phyloP scores from a whole-genome alignment of 2,113 vertebrate species.

The Lagopus leucura region DNA sequence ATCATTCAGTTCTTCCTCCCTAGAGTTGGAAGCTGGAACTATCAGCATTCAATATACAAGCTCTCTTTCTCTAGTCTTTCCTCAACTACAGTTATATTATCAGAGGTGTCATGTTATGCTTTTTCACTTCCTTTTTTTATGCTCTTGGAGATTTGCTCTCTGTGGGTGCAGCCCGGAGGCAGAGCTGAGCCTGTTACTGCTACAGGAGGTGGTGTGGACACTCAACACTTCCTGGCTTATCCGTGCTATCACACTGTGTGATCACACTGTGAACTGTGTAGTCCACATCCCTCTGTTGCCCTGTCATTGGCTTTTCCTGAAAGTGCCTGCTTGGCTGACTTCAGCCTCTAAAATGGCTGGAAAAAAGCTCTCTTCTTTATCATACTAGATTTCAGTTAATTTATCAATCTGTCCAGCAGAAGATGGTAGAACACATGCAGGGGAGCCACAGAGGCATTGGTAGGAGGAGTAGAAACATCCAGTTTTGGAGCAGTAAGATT shows the following conservation, averaged over 20 bases:
- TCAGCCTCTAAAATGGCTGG: neutral
- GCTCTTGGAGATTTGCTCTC: neutral
- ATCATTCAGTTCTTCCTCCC: neutral
- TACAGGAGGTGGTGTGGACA: neutral
- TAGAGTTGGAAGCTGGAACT: neutral
- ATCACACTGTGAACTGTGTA: neutral
- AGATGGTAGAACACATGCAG: neutral
- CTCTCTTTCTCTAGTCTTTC: neutral
- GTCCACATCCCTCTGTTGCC: neutral
- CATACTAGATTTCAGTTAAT: neutral
- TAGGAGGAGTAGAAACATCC: neutral
- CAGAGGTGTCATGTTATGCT: neutral
- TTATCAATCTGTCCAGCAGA: neutral
- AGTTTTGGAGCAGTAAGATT: neutral
- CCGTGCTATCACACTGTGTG: neutral
- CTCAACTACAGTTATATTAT: neutral
- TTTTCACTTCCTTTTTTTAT: neutral
- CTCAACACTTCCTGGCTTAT: neutral
- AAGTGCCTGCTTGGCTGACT: neutral
- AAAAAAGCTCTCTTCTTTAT: neutral
- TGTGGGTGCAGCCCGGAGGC: neutral
- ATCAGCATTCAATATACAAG: neutral
- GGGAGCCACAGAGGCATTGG: fast-evolving
- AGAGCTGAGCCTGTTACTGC: neutral
- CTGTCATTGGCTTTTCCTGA: neutral